phyloP scores from a whole-genome alignment of 2,113 vertebrate genomes.

The Penelope pileata region DNA sequence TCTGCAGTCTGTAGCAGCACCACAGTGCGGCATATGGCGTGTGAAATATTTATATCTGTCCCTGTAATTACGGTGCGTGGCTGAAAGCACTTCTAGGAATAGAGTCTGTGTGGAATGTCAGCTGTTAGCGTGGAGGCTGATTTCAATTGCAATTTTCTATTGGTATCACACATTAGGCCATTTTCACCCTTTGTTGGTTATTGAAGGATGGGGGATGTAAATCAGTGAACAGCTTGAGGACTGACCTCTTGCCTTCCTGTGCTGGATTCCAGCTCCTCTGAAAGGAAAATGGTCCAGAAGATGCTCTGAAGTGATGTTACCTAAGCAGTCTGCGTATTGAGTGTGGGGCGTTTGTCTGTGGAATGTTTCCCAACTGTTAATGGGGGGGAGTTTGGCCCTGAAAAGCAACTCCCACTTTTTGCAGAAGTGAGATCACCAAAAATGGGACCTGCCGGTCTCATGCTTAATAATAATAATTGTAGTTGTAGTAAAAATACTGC shows the following conservation, averaged over 20 bases:
- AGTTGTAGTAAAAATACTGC: too few relatives aligned
- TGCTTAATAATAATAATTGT: too few relatives aligned
- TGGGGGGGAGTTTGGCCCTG: background rate
- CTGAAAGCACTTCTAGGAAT: background rate
- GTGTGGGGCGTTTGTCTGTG: background rate
- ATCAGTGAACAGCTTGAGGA: background rate
- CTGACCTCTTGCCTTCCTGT: background rate
- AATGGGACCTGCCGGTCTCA: background rate
- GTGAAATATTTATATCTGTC: background rate
- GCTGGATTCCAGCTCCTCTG: background rate
- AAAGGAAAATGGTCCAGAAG: background rate
- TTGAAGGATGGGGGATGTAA: background rate
- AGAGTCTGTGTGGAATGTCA: background rate
- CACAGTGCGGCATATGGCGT: background rate
- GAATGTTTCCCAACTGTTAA: background rate
- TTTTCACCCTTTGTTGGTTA: background rate
- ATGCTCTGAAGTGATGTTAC: background rate
- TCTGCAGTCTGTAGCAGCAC: background rate
- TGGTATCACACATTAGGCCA: rapidly evolving
- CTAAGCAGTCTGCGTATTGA: background rate
- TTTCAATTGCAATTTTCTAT: background rate
- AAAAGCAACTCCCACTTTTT: background rate
- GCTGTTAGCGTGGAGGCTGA: background rate
- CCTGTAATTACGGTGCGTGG: background rate
- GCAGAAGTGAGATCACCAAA: background rate